These are phyloP conservation scores for Andrena marginata DNA, from an alignment of 2,888 invertebrate species.

Conservation along the genomic window DNA sequence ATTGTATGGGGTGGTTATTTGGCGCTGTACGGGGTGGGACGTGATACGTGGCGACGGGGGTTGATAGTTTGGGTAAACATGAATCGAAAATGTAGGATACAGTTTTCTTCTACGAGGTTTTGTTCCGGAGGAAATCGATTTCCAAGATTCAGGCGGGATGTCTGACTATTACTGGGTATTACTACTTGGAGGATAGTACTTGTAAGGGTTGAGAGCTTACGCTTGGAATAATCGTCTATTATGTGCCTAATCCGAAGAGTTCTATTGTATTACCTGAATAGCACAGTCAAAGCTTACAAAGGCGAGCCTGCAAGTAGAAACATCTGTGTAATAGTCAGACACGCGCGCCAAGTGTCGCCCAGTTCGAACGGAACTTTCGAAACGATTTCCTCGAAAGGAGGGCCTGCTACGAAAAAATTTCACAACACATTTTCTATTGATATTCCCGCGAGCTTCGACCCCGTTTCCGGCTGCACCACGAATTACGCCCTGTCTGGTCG, in stretches of 20 bases:
- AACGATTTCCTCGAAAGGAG: background rate
- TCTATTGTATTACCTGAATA: too few relatives aligned
- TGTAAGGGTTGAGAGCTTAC: too few relatives aligned
- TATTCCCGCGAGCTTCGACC: too few relatives aligned
- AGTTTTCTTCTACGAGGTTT: background rate
- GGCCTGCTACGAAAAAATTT: too few relatives aligned
- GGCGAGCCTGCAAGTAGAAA: background rate
- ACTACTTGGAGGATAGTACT: background rate
- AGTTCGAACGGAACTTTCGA: background rate
- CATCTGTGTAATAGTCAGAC: background rate
- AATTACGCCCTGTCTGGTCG: too few relatives aligned
- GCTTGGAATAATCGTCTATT: too few relatives aligned
- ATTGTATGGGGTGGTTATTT: background rate
- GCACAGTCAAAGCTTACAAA: too few relatives aligned
- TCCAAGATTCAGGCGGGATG: background rate
- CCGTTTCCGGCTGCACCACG: too few relatives aligned
- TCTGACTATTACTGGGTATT: background rate
- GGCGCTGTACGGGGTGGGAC: background rate
- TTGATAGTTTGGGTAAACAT: background rate
- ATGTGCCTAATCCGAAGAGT: too few relatives aligned
- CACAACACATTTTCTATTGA: too few relatives aligned
- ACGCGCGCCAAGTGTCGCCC: background rate
- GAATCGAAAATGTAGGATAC: background rate
- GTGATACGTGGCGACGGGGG: too few relatives aligned
- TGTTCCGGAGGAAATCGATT: background rate